phyloP scores from a whole-genome alignment of 2,113 vertebrate species.

The Cardinalis cardinalis region DNA sequence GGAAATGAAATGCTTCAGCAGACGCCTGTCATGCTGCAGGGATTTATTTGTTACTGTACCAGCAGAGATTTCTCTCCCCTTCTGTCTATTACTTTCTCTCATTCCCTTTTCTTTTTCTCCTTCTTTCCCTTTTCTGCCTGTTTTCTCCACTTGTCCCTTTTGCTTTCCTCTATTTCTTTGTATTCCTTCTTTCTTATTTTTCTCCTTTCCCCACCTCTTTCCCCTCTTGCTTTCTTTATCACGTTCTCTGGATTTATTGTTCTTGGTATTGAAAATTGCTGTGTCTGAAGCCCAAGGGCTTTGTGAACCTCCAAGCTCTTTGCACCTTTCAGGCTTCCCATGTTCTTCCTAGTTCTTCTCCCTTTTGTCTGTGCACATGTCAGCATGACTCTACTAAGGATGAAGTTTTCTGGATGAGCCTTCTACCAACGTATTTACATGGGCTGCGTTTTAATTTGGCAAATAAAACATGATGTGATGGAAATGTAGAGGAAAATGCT shows the following conservation, averaged over 20 bases:
- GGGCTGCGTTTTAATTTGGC: neutral
- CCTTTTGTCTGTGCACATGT: neutral
- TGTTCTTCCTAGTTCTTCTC: neutral
- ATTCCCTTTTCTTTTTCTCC: neutral
- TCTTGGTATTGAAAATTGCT: neutral
- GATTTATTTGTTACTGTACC: conserved; percentile 78
- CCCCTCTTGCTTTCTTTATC: neutral
- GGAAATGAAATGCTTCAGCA: conserved; percentile 94
- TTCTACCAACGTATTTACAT: neutral
- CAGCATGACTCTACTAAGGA: neutral
- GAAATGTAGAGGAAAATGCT: neutral
- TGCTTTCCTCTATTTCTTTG: neutral
- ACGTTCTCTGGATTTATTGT: neutral
- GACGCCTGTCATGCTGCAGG: conserved; percentile 84
- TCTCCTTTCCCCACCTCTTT: neutral
- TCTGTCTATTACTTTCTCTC: conserved; percentile 25
- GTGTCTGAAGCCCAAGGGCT: neutral
- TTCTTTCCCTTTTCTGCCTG: neutral
- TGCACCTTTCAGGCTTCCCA: neutral
- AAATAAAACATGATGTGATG: neutral
- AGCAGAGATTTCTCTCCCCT: conserved; percentile 35
- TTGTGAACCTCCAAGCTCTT: neutral
- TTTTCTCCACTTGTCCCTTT: neutral
- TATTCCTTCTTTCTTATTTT: neutral
- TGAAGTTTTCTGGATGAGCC: neutral